These are phyloP conservation scores for Helleia helle DNA, from an alignment of 2,888 invertebrate genomes.

Conservation along the genomic window DNA sequence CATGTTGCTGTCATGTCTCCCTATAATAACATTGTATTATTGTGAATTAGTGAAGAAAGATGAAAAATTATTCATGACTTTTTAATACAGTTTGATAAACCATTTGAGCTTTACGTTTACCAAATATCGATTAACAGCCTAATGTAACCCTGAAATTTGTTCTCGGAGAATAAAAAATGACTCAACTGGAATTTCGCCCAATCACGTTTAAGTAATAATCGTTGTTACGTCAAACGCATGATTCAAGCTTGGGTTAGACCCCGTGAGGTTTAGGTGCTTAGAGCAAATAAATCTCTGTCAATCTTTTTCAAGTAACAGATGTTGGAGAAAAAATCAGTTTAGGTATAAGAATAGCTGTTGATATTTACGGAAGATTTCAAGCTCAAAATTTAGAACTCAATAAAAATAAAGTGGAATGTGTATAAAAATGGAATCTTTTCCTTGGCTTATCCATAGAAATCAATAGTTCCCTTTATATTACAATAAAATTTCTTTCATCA, in stretches of 20 bases:
- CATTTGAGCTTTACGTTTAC: neutral
- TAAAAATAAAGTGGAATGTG: no score
- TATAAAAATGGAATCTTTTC: no score
- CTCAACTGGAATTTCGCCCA: conserved; percentile 26
- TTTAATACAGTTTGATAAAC: no score
- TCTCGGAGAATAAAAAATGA: conserved; percentile 7
- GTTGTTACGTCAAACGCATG: conserved; percentile 30
- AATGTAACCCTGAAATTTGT: conserved; percentile 3
- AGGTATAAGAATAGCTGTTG: no score
- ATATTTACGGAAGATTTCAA: neutral
- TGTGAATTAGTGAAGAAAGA: no score
- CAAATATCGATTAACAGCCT: neutral
- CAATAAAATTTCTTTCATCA: no score
- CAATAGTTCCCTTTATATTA: no score
- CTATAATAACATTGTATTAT: no score
- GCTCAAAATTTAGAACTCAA: no score
- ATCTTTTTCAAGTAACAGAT: conserved; percentile 2
- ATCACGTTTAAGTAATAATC: conserved; percentile 42
- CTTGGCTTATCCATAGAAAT: no score
- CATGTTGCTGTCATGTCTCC: no score
- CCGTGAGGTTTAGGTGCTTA: conserved; percentile 1
- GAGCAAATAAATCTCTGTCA: conserved; percentile 5
- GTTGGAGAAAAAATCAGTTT: neutral
- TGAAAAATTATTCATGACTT: no score
- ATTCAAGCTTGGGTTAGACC: conserved; percentile 28